Evolutionary conservation across 2,113 vertebrate genomes (phyloP).

Genomic region (Montifringilla adamsi): DNA sequence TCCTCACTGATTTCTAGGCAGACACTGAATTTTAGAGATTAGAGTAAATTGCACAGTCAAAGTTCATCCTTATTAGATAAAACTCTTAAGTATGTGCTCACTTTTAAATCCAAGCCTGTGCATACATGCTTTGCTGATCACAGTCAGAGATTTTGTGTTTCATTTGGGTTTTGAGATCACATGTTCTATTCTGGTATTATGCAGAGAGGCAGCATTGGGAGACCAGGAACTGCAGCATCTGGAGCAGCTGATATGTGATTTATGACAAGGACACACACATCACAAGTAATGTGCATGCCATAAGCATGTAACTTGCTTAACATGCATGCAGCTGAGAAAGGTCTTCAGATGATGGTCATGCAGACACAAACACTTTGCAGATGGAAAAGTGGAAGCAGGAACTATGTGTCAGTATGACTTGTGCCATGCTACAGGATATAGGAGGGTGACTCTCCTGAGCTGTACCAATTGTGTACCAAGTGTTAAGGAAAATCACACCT

Average conservation of each 20-base stretch:
- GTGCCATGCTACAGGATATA: neutral
- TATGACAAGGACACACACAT: accelerated
- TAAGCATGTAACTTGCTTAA: neutral
- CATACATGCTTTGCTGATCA: neutral
- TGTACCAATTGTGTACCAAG: neutral
- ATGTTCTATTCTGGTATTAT: neutral
- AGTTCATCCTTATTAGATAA: neutral
- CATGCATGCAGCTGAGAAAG: neutral
- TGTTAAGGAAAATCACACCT: neutral
- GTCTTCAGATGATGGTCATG: neutral
- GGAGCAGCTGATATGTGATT: neutral
- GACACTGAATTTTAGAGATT: neutral
- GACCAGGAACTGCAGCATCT: neutral
- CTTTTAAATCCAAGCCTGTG: neutral
- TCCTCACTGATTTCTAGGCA: neutral
- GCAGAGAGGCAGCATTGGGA: neutral
- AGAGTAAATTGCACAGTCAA: neutral
- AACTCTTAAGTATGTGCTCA: neutral
- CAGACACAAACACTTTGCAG: neutral
- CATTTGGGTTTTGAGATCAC: neutral
- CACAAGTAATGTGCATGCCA: accelerated
- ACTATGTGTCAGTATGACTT: neutral
- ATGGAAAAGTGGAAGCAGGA: neutral
- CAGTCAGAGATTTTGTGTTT: neutral
- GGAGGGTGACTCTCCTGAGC: accelerated